Percentiles rank a stretch among this genome's conserved stretches.
These are phyloP conservation scores for Anthrax anthrax DNA, from an alignment of 2,888 invertebrate species.

Conservation along the genomic window DNA sequence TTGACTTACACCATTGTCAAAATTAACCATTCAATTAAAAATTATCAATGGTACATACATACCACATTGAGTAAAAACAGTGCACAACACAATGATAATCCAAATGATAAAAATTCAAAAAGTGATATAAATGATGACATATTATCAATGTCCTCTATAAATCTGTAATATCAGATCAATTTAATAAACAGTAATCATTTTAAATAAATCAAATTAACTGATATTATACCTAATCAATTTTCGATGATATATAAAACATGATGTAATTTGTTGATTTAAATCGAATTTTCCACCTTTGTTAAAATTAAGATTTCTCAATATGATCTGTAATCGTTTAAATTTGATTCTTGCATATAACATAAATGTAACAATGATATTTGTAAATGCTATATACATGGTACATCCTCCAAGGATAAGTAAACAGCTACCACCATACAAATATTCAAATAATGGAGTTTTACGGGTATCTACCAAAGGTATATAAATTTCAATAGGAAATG, in stretches of 20 bases:
- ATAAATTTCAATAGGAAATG: not conserved
- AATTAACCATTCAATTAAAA: too few species aligned
- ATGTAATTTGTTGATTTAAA: not conserved
- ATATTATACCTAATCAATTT: not conserved
- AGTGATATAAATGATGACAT: not conserved
- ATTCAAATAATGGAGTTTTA: not conserved
- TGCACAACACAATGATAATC: not conserved
- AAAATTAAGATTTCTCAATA: not conserved
- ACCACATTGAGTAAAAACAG: not conserved
- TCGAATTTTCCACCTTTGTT: not conserved
- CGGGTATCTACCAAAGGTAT: not conserved
- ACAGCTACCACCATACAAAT: not conserved
- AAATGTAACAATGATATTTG: not conserved
- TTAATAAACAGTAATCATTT: too few species aligned
- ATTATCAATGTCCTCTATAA: not conserved
- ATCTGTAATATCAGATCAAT: not conserved
- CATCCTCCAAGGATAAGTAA: not conserved
- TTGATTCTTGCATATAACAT: not conserved
- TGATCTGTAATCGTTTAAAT: not conserved
- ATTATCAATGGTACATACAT: too few species aligned
- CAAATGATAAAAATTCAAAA: not conserved
- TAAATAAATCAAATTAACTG: too few species aligned
- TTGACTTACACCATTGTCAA: too few species aligned
- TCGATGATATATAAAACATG: not conserved
- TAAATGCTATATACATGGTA: not conserved